Percentiles rank a stretch among this genome's conserved stretches.
These are phyloP conservation scores for Bacillus rossius DNA, from an alignment of 1,140 invertebrate species.

Conservation along the genomic window DNA sequence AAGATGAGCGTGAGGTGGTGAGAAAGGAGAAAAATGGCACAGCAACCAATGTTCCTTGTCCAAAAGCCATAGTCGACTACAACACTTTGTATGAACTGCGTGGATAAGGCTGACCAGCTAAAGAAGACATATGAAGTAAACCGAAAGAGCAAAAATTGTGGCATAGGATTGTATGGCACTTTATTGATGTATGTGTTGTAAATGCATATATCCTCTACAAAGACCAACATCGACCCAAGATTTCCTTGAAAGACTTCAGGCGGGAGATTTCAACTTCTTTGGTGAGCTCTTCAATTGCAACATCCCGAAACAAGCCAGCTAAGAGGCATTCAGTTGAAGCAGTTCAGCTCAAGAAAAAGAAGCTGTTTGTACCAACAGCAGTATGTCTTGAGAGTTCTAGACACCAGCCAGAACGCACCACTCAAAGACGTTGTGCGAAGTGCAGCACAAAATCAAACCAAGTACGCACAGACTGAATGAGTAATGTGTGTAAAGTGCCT, in stretches of 20 bases:
- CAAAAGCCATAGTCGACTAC: slow-evolving; percentile 23
- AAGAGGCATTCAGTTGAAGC: slow-evolving; percentile 6
- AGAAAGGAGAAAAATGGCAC: slow-evolving; percentile 29
- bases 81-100: slow-evolving; percentile 26
- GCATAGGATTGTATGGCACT: slow-evolving; percentile 28
- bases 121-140: slow-evolving; percentile 24
- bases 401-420: slow-evolving; percentile 14
- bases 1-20: slow-evolving; percentile 14
- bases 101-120: slow-evolving; percentile 28
- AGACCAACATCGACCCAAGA: slow-evolving; percentile 12
- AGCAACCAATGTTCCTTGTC: slow-evolving; percentile 17
- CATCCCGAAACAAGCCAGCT: slow-evolving; percentile 4
- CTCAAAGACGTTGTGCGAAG: slow-evolving; percentile 18
- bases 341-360: slow-evolving; percentile 7
- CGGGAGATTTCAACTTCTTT: slow-evolving; percentile 10
- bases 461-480: slow-evolving; percentile 9
- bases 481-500: slow-evolving; percentile 11
- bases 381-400: slow-evolving; percentile 15
- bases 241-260: slow-evolving; percentile 5
- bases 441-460: slow-evolving; percentile 21
- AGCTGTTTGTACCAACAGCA: slow-evolving; percentile 12
- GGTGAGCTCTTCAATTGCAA: slow-evolving; percentile 11
- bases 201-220: slow-evolving; percentile 26
- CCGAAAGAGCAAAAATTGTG: slow-evolving; percentile 25
- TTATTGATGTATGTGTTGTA: slow-evolving; percentile 27